Base-by-base conservation (phyloP, 2,113 vertebrate species). In the Sterrhoptilus dennistouni region DNA sequence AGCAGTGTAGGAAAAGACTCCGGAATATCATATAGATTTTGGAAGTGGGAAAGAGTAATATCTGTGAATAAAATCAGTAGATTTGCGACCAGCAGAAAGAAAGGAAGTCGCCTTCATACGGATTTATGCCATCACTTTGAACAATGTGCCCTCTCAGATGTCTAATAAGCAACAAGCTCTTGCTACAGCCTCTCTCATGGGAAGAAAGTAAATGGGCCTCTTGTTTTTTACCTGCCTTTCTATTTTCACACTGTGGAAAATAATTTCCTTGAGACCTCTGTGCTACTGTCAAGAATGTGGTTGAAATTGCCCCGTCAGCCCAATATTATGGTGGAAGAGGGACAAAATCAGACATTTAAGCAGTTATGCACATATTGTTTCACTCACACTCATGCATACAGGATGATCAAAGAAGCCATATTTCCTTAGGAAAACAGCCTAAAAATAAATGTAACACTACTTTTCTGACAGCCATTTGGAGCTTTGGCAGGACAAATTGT, bases 401-500 rank as follows among this genome's bases (percentile, higher is more conserved):
- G 56, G 36, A 53, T 85, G 85, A 91, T 87, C 53, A 85, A 85
- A 91, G 82, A 40, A 94, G 49, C 49, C 79, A 80, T 93, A 88
- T 92, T 96, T 97, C 78, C 70, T 89, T 57, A 89, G 90, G 87
- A 90, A 87, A 84, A 87, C 47, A 69, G 53, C 28, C 77, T 94
- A 94, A 91, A 94, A 93, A 94, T 87, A 94, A 91, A 87, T 85
- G 35, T 35, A 96, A 54, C 5, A 2, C 45, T 80, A 65, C 87
- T 86, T 91, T 88, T 94, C 75, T 96, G 90, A 88, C 95, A 95
- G 82, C 17, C 84, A 80, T 85, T 92, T 72, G 64, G 78, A 83
- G 59, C 52, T 83, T 74, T 96, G 81, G 53, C 70, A 96, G 79
- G 70, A 96, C 40, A 91, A 83, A 90, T 80, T 82, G 50, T 89